Evolutionary conservation across 2,888 invertebrate species (phyloP).

Genomic region (Drosophila prolongata): DNA sequence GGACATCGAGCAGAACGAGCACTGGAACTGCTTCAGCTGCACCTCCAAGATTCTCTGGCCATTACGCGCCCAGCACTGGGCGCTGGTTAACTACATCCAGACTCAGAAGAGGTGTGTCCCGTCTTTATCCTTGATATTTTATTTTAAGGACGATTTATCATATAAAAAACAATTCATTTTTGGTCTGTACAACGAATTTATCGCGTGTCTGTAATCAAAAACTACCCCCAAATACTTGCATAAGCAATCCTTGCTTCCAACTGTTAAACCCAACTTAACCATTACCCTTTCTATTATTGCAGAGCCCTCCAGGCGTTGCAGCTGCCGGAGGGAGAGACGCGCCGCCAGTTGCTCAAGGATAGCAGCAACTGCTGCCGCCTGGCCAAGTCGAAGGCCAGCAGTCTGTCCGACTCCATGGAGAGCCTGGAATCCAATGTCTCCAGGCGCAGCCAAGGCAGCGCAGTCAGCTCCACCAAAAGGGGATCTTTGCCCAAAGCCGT

Average conservation of each 20-base stretch:
- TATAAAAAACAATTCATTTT: too few species aligned
- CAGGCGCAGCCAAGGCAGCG: conserved; percentile 69
- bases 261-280: too few species aligned
- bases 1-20: conserved; percentile 90
- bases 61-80: conserved; percentile 89
- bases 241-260: too few species aligned
- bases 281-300: conserved; percentile 6
- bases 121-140: too few species aligned
- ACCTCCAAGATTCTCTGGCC: conserved; percentile 88
- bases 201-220: too few species aligned
- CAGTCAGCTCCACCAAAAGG: conserved; percentile 50
- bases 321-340: conserved; percentile 73
- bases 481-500: conserved; percentile 31
- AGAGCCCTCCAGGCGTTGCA: conserved; percentile 72
- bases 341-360: conserved; percentile 75
- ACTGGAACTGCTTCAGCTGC: conserved; percentile 92
- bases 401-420: conserved; percentile 80
- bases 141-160: too few species aligned
- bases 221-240: too few species aligned
- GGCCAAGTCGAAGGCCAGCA: conserved; percentile 76
- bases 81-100: conserved; percentile 88
- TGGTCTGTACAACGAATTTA: too few species aligned
- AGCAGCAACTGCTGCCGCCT: conserved; percentile 81
- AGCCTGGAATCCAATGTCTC: conserved; percentile 78
- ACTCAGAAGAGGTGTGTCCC: conserved; percentile 85